These are phyloP conservation scores for Oncorhynchus kisutch DNA, from an alignment of 2,113 vertebrate genomes.

Conservation along the genomic window DNA sequence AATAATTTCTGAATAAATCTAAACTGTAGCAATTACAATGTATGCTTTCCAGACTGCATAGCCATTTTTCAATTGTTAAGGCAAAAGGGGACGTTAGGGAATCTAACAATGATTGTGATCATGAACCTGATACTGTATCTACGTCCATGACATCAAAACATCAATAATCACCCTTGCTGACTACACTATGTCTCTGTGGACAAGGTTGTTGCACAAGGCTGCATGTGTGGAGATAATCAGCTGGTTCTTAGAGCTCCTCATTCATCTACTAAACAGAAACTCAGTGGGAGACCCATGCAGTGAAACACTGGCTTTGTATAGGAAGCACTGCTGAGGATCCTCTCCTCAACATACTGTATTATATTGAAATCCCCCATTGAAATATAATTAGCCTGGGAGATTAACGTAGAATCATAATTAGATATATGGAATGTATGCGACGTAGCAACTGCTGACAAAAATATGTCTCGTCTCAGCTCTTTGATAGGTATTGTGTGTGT, in stretches of 20 bases:
- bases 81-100: no score
- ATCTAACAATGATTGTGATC: not conserved
- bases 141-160: constrained; percentile 14
- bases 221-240: constrained; percentile 27
- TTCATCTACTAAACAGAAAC: constrained; percentile 11
- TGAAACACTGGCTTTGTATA: not conserved
- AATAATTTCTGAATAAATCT: not conserved
- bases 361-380: not conserved
- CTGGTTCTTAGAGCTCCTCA: constrained; percentile 24
- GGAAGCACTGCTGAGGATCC: not conserved
- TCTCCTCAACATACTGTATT: not conserved
- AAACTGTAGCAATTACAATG: not conserved
- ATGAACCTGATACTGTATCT: not conserved
- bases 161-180: constrained; percentile 47
- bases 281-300: not conserved
- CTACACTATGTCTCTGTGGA: constrained; percentile 33
- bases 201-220: constrained; percentile 3
- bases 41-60: not conserved
- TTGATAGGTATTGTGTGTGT: not conserved
- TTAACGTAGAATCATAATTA: not conserved
- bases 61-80: not conserved
- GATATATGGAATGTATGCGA: not conserved
- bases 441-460: not conserved
- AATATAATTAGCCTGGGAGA: no score
- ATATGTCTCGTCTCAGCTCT: not conserved